These are phyloP conservation scores for Eufriesea mexicana DNA, from an alignment of 1,140 invertebrate species.

Conservation along the genomic window DNA sequence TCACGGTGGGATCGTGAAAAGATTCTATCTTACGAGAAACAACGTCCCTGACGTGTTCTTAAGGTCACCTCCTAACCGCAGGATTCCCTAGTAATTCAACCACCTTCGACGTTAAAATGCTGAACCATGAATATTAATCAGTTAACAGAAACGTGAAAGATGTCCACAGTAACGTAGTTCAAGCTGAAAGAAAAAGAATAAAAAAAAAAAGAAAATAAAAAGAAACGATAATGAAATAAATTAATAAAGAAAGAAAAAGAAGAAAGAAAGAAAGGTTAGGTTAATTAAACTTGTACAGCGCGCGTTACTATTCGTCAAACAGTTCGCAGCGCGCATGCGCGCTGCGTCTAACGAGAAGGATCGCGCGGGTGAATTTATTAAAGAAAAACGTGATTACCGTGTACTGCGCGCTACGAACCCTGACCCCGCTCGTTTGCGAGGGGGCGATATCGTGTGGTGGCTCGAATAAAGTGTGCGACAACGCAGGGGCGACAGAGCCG, in stretches of 20 bases:
- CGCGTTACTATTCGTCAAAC: background rate
- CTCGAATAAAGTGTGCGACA: conserved; percentile 65
- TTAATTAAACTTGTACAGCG: background rate
- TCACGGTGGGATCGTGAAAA: background rate
- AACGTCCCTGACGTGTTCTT: conserved; percentile 7
- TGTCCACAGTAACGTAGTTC: background rate
- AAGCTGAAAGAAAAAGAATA: background rate
- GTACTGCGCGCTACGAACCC: conserved; percentile 35
- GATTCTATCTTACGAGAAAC: conserved; percentile 33
- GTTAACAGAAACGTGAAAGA: background rate
- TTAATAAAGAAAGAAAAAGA: background rate
- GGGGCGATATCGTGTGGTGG: conserved; percentile 55
- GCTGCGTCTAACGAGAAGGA: background rate
- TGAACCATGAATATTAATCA: background rate
- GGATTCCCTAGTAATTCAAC: conserved; percentile 8
- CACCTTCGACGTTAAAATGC: background rate
- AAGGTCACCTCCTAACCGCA: background rate
- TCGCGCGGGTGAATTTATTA: conserved; percentile 4
- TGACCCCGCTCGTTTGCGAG: conserved; percentile 46
- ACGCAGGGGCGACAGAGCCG: conserved; percentile 62
- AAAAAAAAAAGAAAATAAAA: background rate
- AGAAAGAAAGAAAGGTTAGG: background rate
- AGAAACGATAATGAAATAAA: background rate
- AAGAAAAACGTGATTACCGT: conserved; percentile 9
- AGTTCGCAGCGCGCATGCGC: background rate